Evolutionary conservation across 2,888 invertebrate species (phyloP), one percentile per base, ranked within the genome.

Genomic region (Pandemis corylana): DNA sequence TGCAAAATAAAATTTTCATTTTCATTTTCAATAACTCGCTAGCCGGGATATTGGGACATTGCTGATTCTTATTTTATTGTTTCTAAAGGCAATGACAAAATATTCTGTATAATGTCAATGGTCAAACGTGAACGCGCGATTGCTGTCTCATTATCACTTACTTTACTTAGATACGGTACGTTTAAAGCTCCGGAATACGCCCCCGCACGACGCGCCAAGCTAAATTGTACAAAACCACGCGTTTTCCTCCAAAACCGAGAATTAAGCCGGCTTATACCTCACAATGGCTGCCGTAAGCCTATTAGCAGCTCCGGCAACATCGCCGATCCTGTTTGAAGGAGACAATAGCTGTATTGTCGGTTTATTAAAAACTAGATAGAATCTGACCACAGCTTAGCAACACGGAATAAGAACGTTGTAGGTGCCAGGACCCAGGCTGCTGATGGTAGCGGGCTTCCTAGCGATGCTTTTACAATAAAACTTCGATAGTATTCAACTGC

Each of bases 241-340:
- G 72, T 56, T 73, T 72, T 64, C 56, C 56, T 61, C 72, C 63
- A 53, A 68, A 72, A 68, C 15, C n/a, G 56, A 44, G 71, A 0
- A 53, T 42, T 72, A 73, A 68, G 68, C 68, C 68, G n/a, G 68
- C 68, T 44, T 49, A 36, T 36, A 63, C 1, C n/a, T 7, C 61
- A 53, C 66, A 59, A 53, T 10, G 68, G 44, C 56, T 13, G n/a
- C 44, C 28, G 12, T 68, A 68, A 64, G 63, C 68, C 68, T 68
- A 68, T 68, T 68, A 68, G n/a, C 42, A 20, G 5, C 7, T 46
- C 7, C 64, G n/a, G 10, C 42, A 44, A 62, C 62, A 41, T n/a
- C 42, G 41, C 36, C n/a, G 51, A 51, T n/a, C 51, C 51, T 51
- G 51, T 51, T 51, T n/a, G 51, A n/a, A 2, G 51, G 51, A 51